phyloP scores from a whole-genome alignment of 2,888 invertebrate species.

The Euzophera pinguis region DNA sequence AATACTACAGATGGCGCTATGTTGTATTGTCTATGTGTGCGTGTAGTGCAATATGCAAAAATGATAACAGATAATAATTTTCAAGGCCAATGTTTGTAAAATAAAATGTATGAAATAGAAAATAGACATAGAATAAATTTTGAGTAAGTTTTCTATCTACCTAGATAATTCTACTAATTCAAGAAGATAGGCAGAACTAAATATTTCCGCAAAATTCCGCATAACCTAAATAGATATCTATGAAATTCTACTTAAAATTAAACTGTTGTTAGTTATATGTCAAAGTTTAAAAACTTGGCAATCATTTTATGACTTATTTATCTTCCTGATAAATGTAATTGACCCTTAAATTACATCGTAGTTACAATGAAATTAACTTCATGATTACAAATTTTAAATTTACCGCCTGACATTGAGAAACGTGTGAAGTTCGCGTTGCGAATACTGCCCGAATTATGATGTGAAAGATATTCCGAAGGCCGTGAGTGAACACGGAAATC shows the following conservation, averaged over 20 bases:
- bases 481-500: constrained; percentile 82
- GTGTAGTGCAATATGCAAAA: constrained; percentile 13
- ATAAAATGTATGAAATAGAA: neutral
- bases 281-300: no score
- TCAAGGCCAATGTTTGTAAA: constrained; percentile 8
- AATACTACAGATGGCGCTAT: constrained; percentile 40
- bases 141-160: no score
- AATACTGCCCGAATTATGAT: constrained; percentile 80
- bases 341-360: neutral
- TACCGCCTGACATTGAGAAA: constrained; percentile 64
- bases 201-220: constrained; percentile 37
- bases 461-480: constrained; percentile 83
- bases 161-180: neutral
- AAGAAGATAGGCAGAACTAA: neutral
- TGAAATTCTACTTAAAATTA: no score
- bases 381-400: constrained; percentile 63
- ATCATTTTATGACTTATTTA: no score
- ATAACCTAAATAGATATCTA: constrained; percentile 42
- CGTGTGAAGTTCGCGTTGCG: constrained; percentile 80
- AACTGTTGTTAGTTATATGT: no score
- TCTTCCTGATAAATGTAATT: no score
- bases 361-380: neutral
- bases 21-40: constrained; percentile 16
- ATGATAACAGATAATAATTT: constrained; percentile 6
- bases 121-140: neutral